Base-by-base conservation (phyloP, 1,140 invertebrate genomes). In the Musca vetustissima region DNA sequence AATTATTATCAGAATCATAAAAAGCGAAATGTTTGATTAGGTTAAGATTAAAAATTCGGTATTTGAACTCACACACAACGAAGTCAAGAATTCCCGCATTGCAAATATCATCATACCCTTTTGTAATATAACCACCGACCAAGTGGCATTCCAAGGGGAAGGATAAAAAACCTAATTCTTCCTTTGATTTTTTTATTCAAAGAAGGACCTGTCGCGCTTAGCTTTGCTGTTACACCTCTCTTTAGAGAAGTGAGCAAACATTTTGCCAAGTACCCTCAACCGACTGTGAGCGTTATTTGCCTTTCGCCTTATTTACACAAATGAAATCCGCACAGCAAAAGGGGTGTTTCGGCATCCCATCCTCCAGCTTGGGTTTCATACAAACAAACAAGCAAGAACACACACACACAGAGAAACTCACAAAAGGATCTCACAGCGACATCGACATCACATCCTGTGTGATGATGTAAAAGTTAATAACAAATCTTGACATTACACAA, bases 401-500 rank as follows among this genome's bases (percentile, higher is more conserved):
- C 28, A 28, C 28, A 28, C 28, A 28, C 28, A 28, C 28, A 28
- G 28, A 43, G 13, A 32, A 32, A 32, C 28, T 4, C 11, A 43
- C 36, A 43, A 43, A 43, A 13, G 36, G 36, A 43, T 43, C 36
- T 43, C 36, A 32, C 28, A n/a, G n/a, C n/a, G n/a, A n/a, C n/a
- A n/a, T 28, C 28, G 28, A 28, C n/a, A 28, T 43, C 36, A 11
- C 36, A 52, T 11, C 49, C 49, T 17, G 49, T 52, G 49, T 28
- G 17, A 32, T 32, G 32, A 61, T 8, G 19, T 9, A 61, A 61
- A 61, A 43, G 57, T 61, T 61, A 61, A 61, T 61, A 61, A 61
- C 28, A 61, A 61, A 36, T 61, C 57, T 61, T 61, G 57, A 61
- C 57, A 61, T 61, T 61, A 61, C 28, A 61, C 57, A 61, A 61